These are phyloP conservation scores for Pedetes capensis DNA, from an alignment of 2,113 vertebrate species.

Conservation along the genomic window DNA sequence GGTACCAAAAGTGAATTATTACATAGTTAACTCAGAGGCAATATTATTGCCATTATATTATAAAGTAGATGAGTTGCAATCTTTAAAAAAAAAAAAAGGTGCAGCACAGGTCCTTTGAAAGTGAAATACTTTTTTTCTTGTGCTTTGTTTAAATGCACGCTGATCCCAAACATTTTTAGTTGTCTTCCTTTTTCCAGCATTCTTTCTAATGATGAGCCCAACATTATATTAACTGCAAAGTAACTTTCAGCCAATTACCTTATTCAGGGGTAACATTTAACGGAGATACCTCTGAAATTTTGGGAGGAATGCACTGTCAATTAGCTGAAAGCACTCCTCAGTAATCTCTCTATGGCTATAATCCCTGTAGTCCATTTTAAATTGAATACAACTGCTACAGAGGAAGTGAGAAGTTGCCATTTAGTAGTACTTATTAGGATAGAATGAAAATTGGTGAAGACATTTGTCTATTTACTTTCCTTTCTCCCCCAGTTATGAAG, in stretches of 20 bases:
- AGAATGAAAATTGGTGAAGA: not conserved
- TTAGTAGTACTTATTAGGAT: slow-evolving; percentile 14
- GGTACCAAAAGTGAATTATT: slow-evolving; percentile 81
- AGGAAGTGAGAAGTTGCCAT: slow-evolving; percentile 42
- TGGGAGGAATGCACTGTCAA: slow-evolving; percentile 45
- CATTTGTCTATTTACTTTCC: not conserved
- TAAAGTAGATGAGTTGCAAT: slow-evolving; percentile 81
- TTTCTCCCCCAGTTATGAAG: not conserved
- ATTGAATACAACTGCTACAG: slow-evolving; percentile 2
- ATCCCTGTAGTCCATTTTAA: slow-evolving; percentile 38
- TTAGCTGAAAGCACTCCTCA: slow-evolving; percentile 38
- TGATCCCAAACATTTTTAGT: not conserved
- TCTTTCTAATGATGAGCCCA: slow-evolving; percentile 61
- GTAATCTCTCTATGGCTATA: not conserved
- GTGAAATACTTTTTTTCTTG: slow-evolving; percentile 57
- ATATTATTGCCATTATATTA: slow-evolving; percentile 80
- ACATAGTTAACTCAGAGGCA: slow-evolving; percentile 77
- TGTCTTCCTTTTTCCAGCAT: slow-evolving; percentile 46
- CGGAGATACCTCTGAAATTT: slow-evolving; percentile 51
- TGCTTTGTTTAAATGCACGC: slow-evolving; percentile 20
- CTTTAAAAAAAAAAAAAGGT: slow-evolving; percentile 68
- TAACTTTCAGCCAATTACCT: slow-evolving; percentile 62
- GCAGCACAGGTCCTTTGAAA: slow-evolving; percentile 79
- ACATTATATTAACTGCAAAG: slow-evolving; percentile 62
- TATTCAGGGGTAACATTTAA: slow-evolving; percentile 44